Base-by-base conservation (phyloP, 2,113 vertebrate genomes). In the Pseudorhombus dupliciocellatus region DNA sequence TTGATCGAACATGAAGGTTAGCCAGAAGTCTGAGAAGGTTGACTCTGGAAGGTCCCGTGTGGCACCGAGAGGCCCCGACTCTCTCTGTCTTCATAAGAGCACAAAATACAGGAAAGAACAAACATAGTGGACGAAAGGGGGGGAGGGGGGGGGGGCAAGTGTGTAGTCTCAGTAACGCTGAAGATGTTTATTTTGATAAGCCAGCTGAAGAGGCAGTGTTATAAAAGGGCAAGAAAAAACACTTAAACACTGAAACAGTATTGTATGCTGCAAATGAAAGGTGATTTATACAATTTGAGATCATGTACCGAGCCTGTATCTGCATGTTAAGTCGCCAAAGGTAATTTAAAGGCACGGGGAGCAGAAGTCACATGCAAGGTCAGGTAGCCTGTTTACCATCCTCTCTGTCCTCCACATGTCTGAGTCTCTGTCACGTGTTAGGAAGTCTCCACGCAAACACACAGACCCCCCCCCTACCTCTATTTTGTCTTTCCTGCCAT, bases 1-100 rank as follows among this genome's bases (percentile, higher is more conserved):
- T 91, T 89, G 90, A 93, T 92, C 75, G 74, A 87, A 88, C 88
- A 91, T 90, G 85, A 93, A 91, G 90, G 90, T 92, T 86, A 83
- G 87, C 79, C 85, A 87, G 79, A 86, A 88, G 84, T 87, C 80
- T 79, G 86, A 82, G 79, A 86, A 81, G 76, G 84, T 80, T 83
- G 80, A 79, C 76, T 91, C 81, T 81, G 78, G 48, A 66, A 18
- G 52, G 52, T 92, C 85, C 83, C 84, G 58, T 4, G 74, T 81
- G 90, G 86, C 65, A 5, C 8, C 20, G 34, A 63, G 64, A 85
- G 80, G 75, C 88, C 80, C 11, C 63, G n/a, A 77, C 68, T 82
- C 68, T 69, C 81, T 71, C 53, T 31, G 37, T 64, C 76, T 89
- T 78, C 34, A 37, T 79, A 88, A 82, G 68, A 76, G 69, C 76